Evolutionary conservation across 1,140 invertebrate genomes (phyloP), one percentile per base, ranked within the genome.

Genomic region (Arion vulgaris): DNA sequence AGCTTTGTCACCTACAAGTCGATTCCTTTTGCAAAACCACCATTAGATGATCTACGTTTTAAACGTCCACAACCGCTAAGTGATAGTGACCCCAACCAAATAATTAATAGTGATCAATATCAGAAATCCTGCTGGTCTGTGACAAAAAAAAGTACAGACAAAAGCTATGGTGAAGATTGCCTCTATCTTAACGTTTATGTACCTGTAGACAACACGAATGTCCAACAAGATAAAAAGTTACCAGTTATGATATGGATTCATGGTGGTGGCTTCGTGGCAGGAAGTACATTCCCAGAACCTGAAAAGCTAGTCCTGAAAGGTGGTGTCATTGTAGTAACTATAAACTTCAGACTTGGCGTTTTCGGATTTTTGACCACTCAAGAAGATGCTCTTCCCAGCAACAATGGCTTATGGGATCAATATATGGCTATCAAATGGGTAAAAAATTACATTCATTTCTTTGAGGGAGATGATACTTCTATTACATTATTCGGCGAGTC

Each of bases 381-480:
- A 0, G 97, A 99, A 92, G 94, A 96, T 83, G 96, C 96, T 89
- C 97, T 96, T 15, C 96, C 96, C 0, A 97, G 97, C 36, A 99
- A 99, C 93, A 99, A 98, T 93, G 98, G 98, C 17, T 95, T 99
- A 85, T 93, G 98, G 69, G 98, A 99, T 93, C 96, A 98, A 92
- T 97, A 51, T 15, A 39, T 81, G 71, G 80, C 80, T 23, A 53
- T 81, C 28, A 81, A 62, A 32, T 81, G 80, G 97, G 94, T 99
- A 0, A 93, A 96, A 85, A 96, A 98, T 77, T 98, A 98, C 91
- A 96, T 98, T 45, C 94, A 94, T 75, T 94, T 93, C 82, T 99
- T 99, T 90, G 96, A 97, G 89, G 98, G 98, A 0, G 96, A 99
- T 92, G 94, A 94, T 0, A 93, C 95, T 15, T 94, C 94, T 0